Evolutionary conservation across 2,888 invertebrate genomes (phyloP), one percentile per base, ranked within the genome.

Genomic region (Cheilosia grossa): DNA sequence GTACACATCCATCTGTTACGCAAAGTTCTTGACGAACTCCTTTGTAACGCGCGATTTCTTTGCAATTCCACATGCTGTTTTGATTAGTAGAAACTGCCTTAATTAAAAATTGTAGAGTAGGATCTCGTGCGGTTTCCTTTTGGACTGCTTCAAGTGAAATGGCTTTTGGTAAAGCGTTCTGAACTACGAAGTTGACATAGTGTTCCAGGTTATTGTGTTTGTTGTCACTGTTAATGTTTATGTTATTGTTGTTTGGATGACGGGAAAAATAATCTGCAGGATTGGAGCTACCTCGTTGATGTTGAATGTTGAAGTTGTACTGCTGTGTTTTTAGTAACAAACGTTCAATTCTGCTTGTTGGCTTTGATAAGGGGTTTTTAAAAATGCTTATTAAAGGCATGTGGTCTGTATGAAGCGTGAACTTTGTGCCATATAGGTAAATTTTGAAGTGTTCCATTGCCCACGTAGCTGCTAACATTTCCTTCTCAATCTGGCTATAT

Each of bases 1-100:
- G 47, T n/a, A 69, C 15, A n/a, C 47, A 72, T 51, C 40, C 59
- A 9, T 51, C 59, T 51, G 59, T 19, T 51, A 59, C 10, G 19
- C 7, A 51, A 4, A 72, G 51, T 59, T 72, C 24, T 58, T 58
- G n/a, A n/a, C n/a, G n/a, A n/a, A n/a, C n/a, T n/a, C n/a, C n/a
- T n/a, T n/a, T n/a, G n/a, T n/a, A n/a, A n/a, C n/a, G 21, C 44
- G 19, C n/a, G 44, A 47, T 47, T 47, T 47, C 17, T 49, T 24
- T 49, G 49, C 13, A 4, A 21, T 13, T 21, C 49, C 49, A 49
- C 21, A 13, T 13, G 0, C 15, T 49, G 49, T 49, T 21, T 49
- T 49, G 13, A 21, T 49, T 49, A 21, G 10, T 49, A 4, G 13
- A 49, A 21, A 49, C 13, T 19, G 21, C 21, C 4, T 49, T 49